A percentile compares a stretch with the other conserved stretches of the same genome.
phyloP scores from a whole-genome alignment of 2,888 invertebrate genomes.

The Orthosia gothica region DNA sequence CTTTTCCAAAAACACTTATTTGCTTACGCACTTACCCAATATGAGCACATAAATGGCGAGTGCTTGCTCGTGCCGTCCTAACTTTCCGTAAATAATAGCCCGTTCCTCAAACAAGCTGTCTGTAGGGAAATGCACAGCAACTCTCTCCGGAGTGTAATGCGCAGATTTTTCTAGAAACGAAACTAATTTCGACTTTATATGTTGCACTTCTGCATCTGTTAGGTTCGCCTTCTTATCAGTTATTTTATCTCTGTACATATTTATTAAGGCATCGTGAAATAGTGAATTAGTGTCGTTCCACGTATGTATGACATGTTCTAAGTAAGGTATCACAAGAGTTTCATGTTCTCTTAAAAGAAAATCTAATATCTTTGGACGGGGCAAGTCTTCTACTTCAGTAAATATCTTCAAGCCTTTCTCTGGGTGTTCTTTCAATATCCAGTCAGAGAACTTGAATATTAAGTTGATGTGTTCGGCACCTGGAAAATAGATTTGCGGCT shows the following conservation, averaged over 20 bases:
- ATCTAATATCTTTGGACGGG: constrained; percentile 97
- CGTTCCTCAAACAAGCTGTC: constrained; percentile 97
- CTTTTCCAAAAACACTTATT: not conserved
- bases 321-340: constrained; percentile 96
- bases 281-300: constrained; percentile 97
- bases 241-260: constrained; percentile 96
- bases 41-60: constrained; percentile 98
- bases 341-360: constrained; percentile 96
- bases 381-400: constrained; percentile 97
- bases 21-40: constrained; percentile 88
- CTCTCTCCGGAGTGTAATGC: constrained; percentile 96
- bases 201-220: constrained; percentile 83
- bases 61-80: constrained; percentile 98
- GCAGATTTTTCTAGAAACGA: constrained; percentile 95
- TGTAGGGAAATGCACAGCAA: constrained; percentile 96
- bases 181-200: constrained; percentile 92
- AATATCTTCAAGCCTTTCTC: constrained; percentile 97
- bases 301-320: constrained; percentile 97
- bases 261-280: constrained; percentile 98
- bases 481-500: constrained; percentile 72
- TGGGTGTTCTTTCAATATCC: constrained; percentile 97
- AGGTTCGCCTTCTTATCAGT: constrained; percentile 82
- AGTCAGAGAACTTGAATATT: constrained; percentile 98
- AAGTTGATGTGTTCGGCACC: constrained; percentile 95
- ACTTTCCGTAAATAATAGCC: constrained; percentile 97